Evolutionary conservation across 2,797 vertebrate genomes (phyloP), one percentile per base, ranked within the genome.

Genomic region (Paguma larvata): DNA sequence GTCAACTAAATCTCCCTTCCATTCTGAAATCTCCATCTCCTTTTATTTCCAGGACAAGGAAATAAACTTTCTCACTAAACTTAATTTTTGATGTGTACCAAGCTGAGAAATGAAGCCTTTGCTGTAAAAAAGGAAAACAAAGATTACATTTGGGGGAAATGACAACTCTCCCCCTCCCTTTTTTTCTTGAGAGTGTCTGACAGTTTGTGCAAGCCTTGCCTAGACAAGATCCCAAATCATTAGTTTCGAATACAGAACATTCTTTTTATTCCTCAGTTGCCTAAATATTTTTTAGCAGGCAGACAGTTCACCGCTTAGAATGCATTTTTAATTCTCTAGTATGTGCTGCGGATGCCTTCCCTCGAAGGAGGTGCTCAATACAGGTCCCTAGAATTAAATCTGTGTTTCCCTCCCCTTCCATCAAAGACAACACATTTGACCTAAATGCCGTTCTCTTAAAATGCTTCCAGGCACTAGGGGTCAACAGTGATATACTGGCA

Each of bases 201-300:
- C 32, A 72, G 41, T 95, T 92, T 92, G 34, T 70, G 59, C 68
- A 89, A 94, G 14, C 38, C 46, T 94, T 89, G 44, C 53, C 84
- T 91, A 72, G 23, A 83, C 27, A 73, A 67, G n/a, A 80, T 70
- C 38, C 53, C 18, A 82, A 90, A 91, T 32, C 46, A 85, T 34
- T 41, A 38, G 4, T 85, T 82, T 91, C 84, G 82, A 75, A 75
- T 67, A 41, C 18, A 85, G 44, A 72, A 77, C 23, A n/a, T 86
- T 70, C 14, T 41, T 79, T 89, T 89, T 56, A 79, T 77, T 67
- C 32, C 82, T 23, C 48, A 44, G 30, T 63, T 84, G 27, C 53
- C 44, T 70, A 77, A 89, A 63, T 51, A 38, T 83, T 89, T 94
- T 94, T 95, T 62, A 80, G 56, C 7, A 41, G 30, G 18, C 86